These are phyloP conservation scores for Lochmaea capreae DNA, from an alignment of 2,888 invertebrate genomes.

Conservation along the genomic window DNA sequence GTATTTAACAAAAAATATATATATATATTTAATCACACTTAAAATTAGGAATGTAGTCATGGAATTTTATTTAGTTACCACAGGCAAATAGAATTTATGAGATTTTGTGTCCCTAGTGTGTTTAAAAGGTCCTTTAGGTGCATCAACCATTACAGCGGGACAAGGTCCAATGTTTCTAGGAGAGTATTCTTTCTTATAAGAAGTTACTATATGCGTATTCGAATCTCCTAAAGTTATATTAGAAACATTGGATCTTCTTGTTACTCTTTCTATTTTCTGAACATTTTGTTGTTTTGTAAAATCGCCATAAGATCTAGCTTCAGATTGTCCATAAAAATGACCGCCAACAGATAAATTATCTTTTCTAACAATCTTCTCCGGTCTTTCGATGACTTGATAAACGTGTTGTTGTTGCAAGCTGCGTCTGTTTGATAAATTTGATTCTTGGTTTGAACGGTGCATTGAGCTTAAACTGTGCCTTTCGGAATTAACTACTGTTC, in stretches of 20 bases:
- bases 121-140: conserved; percentile 81
- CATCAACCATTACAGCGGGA: conserved; percentile 82
- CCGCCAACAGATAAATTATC: conserved; percentile 81
- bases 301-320: conserved; percentile 77
- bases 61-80: conserved; percentile 66
- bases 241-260: conserved; percentile 77
- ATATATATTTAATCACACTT: conserved; percentile 11
- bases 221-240: conserved; percentile 81
- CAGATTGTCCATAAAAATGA: conserved; percentile 79
- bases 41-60: conserved; percentile 20
- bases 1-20: conserved; percentile 41
- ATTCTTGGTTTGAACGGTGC: conserved; percentile 75
- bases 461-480: conserved; percentile 83
- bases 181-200: conserved; percentile 83
- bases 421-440: conserved; percentile 67
- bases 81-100: conserved; percentile 85
- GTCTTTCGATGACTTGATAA: conserved; percentile 70
- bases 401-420: conserved; percentile 67
- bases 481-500: conserved; percentile 76
- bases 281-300: conserved; percentile 69
- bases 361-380: conserved; percentile 71
- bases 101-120: conserved; percentile 87
- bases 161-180: conserved; percentile 80
- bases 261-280: conserved; percentile 71
- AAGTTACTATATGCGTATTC: conserved; percentile 70